Percentiles rank a stretch among this genome's conserved stretches.
These are phyloP conservation scores for Lutjanus erythropterus DNA, from an alignment of 2,113 vertebrate species.

Conservation along the genomic window DNA sequence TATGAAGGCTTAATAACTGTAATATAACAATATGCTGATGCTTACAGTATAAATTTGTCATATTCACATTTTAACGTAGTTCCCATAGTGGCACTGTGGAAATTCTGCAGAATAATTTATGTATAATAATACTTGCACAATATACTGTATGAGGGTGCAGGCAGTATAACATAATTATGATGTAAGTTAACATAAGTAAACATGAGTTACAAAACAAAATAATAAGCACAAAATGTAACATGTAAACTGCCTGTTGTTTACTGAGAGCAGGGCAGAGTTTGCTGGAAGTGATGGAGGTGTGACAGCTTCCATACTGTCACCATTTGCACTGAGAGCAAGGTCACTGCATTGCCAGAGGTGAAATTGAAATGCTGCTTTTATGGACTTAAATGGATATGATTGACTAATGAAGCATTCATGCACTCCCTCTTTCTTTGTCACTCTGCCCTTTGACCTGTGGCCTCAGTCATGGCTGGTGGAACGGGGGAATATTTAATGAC, in stretches of 20 bases:
- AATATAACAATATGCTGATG: conserved; percentile 23
- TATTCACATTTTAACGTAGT: conserved; percentile 5
- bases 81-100: not conserved
- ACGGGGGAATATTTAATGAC: not conserved
- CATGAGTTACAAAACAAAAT: not conserved
- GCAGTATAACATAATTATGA: not conserved
- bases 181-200: not conserved
- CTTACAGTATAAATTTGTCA: not conserved
- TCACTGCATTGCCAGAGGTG: not conserved
- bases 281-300: not conserved
- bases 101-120: not conserved
- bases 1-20: not conserved
- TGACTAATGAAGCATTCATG: conserved; percentile 35
- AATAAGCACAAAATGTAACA: not conserved
- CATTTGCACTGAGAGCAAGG: not conserved
- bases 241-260: conserved; percentile 1
- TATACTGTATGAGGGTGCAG: not conserved
- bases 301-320: conserved; percentile 1
- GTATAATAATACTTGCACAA: not conserved
- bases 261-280: not conserved
- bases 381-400: conserved; percentile 22
- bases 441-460: conserved; percentile 31
- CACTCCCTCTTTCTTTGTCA: not conserved
- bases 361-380: conserved; percentile 7
- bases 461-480: not conserved